A percentile compares a stretch with the other conserved stretches of the same genome.
Evolutionary conservation across 2,888 invertebrate species (phyloP).

Genomic region (Caenorhabditis sp.): DNA sequence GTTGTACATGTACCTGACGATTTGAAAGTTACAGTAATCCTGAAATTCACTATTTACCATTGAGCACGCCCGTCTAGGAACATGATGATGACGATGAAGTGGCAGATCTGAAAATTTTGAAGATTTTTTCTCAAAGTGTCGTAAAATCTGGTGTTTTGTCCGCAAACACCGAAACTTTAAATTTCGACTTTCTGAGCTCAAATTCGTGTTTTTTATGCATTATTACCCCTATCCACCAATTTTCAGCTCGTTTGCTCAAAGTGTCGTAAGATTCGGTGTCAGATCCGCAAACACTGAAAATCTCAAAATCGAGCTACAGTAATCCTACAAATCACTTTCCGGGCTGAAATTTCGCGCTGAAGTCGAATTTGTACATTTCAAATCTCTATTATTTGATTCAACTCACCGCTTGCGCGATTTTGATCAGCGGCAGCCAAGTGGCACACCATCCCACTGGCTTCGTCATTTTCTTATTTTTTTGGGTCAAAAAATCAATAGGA

Average conservation of each 20-base stretch:
- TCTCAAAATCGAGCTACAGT: background rate
- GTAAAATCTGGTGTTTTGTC: background rate
- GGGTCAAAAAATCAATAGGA: too few relatives aligned
- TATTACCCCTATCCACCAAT: background rate
- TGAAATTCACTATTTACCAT: background rate
- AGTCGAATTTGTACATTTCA: background rate
- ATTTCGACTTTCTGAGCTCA: background rate
- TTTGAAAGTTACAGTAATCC: background rate
- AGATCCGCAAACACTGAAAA: background rate
- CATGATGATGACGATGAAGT: conserved; percentile 41
- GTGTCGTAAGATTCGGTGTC: background rate
- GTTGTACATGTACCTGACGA: conserved; percentile 44
- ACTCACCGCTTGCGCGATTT: conserved; percentile 57
- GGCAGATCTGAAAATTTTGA: conserved; percentile 43
- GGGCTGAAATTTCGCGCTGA: background rate
- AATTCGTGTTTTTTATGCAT: background rate
- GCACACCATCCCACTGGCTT: conserved; percentile 54
- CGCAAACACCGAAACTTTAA: background rate
- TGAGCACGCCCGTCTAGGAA: conserved; percentile 55
- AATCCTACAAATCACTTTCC: background rate
- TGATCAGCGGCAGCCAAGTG: conserved; percentile 59
- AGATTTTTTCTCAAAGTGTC: too few relatives aligned
- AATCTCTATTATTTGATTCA: background rate
- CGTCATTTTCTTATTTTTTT: conserved; percentile 39
- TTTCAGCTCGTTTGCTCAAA: background rate